Evolutionary conservation across 92 coral and sea anemone genomes (phyloP).

Genomic region (Chrysogorgia sp.): DNA sequence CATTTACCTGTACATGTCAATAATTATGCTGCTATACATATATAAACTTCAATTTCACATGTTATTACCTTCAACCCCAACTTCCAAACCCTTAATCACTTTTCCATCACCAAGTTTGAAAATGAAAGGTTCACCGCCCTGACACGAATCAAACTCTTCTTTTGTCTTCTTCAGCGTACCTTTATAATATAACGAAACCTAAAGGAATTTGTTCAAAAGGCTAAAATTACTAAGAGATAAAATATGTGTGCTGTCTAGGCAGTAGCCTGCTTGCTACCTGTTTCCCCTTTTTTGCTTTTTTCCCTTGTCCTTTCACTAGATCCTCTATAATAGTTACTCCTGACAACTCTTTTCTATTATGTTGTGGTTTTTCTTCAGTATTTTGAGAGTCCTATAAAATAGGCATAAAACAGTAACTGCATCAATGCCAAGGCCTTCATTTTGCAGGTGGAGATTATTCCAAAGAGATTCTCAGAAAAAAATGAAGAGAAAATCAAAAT

Average conservation of each 20-base stretch:
- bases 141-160: constrained; percentile 70
- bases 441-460: no score
- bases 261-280: constrained; percentile 54
- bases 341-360: constrained; percentile 41
- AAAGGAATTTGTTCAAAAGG: not conserved
- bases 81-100: constrained; percentile 75
- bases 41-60: not conserved
- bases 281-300: constrained; percentile 67
- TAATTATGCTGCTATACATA: not conserved
- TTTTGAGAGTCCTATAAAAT: not conserved
- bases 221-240: not conserved
- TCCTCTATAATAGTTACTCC: constrained; percentile 71
- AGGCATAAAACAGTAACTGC: no score
- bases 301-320: constrained; percentile 61
- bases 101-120: constrained; percentile 68
- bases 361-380: not conserved
- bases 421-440: no score
- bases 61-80: constrained; percentile 68
- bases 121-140: constrained; percentile 56
- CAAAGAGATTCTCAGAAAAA: no score
- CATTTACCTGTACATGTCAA: no score
- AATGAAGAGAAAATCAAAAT: no score
- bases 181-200: constrained; percentile 67
- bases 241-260: no score
- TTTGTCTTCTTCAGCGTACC: constrained; percentile 65